Percentiles rank a stretch among this genome's conserved stretches.
Evolutionary conservation across 2,888 invertebrate species (phyloP).

Genomic region (Drosophila siamana): DNA sequence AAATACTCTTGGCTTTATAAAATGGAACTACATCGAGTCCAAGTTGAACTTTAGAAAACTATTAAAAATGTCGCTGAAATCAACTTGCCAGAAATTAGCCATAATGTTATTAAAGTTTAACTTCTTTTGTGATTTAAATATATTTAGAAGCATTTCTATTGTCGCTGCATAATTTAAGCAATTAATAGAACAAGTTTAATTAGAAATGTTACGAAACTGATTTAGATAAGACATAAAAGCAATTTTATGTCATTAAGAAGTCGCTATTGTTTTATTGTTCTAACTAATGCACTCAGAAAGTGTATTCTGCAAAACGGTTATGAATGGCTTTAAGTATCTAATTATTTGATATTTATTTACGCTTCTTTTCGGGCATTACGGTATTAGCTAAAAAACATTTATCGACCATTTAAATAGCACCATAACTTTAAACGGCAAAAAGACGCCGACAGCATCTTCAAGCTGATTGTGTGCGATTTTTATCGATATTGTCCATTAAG

Average conservation of each 20-base stretch:
- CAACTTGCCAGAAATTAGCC: not conserved
- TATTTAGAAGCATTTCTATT: not conserved
- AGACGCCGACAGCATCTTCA: conserved; percentile 23
- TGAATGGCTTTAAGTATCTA: conserved; percentile 19
- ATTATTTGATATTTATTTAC: conserved; percentile 27
- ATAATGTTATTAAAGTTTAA: not conserved
- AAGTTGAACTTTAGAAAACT: not conserved
- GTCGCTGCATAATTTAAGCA: not conserved
- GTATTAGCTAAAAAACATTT: conserved; percentile 11
- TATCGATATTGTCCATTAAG: conserved; percentile 44
- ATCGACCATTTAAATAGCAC: conserved; percentile 34
- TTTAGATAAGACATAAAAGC: not conserved
- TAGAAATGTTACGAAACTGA: not conserved
- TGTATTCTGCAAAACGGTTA: conserved; percentile 1
- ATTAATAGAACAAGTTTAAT: conserved; percentile 1
- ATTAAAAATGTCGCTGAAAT: not conserved
- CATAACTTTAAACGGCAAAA: conserved; percentile 40
- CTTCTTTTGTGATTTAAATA: not conserved
- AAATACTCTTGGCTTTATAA: conserved; percentile 17
- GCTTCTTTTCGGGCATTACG: conserved; percentile 13
- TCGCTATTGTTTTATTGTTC: not conserved
- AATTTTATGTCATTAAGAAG: not conserved
- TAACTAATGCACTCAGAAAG: conserved; percentile 4
- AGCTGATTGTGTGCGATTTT: conserved; percentile 31
- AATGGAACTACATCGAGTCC: not conserved